Evolutionary conservation across 2,113 vertebrate genomes (phyloP).

Genomic region (Triplophysa tibetana): DNA sequence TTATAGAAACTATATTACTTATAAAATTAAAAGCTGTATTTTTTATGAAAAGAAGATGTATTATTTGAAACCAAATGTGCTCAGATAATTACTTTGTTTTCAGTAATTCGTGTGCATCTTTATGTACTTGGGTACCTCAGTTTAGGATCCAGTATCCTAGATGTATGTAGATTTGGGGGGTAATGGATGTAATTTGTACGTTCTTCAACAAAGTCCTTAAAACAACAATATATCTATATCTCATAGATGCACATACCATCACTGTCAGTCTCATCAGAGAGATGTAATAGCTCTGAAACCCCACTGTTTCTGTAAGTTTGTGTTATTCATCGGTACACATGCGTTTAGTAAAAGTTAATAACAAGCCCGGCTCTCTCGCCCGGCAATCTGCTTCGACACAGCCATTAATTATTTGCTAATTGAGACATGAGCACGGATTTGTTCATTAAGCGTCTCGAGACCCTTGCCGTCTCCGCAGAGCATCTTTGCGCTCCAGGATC

Average conservation of each 20-base stretch:
- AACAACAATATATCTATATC: neutral
- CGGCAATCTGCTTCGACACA: constrained; percentile 64
- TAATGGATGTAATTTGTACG: neutral
- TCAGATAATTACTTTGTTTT: no score
- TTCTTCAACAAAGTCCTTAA: neutral
- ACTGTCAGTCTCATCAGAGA: neutral
- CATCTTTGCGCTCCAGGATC: constrained; percentile 26
- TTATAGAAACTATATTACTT: no score
- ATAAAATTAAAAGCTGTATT: no score
- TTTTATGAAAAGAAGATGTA: no score
- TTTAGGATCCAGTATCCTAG: no score
- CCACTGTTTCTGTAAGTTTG: constrained; percentile 38
- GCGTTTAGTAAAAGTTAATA: constrained; percentile 63
- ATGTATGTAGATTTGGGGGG: neutral
- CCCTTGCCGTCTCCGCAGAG: constrained; percentile 51
- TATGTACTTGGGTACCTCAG: no score
- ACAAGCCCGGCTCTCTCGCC: constrained; percentile 60
- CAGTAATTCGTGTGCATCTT: no score
- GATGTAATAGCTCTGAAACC: neutral
- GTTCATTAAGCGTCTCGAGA: constrained; percentile 59
- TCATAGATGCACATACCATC: neutral
- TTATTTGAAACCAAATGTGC: no score
- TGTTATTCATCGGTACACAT: constrained; percentile 48
- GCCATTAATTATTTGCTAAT: constrained; percentile 67
- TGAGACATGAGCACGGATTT: constrained; percentile 63